Evolutionary conservation across 2,888 invertebrate species (phyloP).

Genomic region (Folsomia manolachei): DNA sequence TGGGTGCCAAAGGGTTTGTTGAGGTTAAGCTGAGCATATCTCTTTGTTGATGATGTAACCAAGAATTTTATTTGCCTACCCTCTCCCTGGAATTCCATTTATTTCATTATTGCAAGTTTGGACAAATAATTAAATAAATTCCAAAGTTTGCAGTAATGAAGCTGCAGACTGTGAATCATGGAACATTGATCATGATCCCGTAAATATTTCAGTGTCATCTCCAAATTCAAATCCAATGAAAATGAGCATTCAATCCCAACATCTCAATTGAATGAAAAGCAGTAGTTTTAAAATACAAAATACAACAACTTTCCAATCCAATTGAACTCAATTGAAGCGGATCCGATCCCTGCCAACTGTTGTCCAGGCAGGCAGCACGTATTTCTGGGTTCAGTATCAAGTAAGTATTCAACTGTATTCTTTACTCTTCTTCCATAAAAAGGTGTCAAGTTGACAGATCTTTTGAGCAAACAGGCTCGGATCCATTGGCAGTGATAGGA

Average conservation of each 20-base stretch:
- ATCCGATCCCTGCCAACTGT: not conserved
- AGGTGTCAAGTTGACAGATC: constrained; percentile 20
- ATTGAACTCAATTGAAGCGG: not conserved
- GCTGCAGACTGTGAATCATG: no score
- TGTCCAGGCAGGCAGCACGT: not conserved
- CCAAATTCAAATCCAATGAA: not conserved
- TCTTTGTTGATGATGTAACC: not conserved
- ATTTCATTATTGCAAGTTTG: no score
- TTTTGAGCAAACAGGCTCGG: constrained; percentile 14
- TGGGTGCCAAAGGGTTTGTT: not conserved
- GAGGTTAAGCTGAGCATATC: not conserved
- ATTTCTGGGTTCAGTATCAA: no score
- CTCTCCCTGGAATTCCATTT: not conserved
- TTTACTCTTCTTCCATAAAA: not conserved
- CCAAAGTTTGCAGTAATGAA: not conserved
- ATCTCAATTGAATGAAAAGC: not conserved
- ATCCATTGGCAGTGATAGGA: not conserved
- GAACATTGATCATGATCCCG: no score
- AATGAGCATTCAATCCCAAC: no score
- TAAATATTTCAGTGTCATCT: no score
- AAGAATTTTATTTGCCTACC: not conserved
- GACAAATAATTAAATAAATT: no score
- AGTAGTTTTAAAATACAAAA: not conserved
- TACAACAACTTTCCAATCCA: not conserved
- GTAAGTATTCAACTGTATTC: not conserved